Base-by-base conservation (phyloP, 2,888 invertebrate genomes). In the Pheosia tremula region DNA sequence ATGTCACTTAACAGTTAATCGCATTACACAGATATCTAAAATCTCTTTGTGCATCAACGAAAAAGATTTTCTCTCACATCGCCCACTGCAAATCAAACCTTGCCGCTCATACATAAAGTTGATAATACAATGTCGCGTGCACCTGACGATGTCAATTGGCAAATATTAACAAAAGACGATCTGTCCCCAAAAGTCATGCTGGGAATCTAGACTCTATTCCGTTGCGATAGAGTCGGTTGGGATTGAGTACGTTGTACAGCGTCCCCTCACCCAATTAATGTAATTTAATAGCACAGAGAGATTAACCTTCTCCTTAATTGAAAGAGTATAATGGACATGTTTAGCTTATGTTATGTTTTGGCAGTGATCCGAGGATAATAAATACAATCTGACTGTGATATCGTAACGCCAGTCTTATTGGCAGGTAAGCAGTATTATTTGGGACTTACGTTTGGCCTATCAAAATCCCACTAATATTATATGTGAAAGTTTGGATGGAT, bases 1-100 rank as follows among this genome's bases (percentile, higher is more conserved):
- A 82, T 85, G 90, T 90, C 91, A 90, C 89, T 91, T 90, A 88
- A 81, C 87, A 87, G 87, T 90, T 91, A 91, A 92, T 91, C 91
- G 90, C 85, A 89, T 91, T 89, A 90, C 84, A 85, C 82, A 83
- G 81, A 79, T 90, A 90, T 90, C 90, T 83, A 64, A 71, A 77
- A 90, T 91, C 90, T 89, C 87, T 89, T 90, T 91, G 90, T 89
- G 83, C 84, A 84, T 81, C 81, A 61, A 77, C 67, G 66, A 73
- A 80, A 79, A 81, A 79, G 77, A 79, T 77, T 79, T 74, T 68
- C 74, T 67, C 64, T 71, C 67, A 68, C 39, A 60, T 58, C 63
- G 39, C 41, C 1, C 11, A 10, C 4, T 52, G 58, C 58, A 71
- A 68, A 64, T 61, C 69, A 63, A 66, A 80, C 85, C 68, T 61